Evolutionary conservation across 2,797 vertebrate genomes (phyloP), one percentile per base, ranked within the genome.

Genomic region (Ctenochaetus hawaiiensis): DNA sequence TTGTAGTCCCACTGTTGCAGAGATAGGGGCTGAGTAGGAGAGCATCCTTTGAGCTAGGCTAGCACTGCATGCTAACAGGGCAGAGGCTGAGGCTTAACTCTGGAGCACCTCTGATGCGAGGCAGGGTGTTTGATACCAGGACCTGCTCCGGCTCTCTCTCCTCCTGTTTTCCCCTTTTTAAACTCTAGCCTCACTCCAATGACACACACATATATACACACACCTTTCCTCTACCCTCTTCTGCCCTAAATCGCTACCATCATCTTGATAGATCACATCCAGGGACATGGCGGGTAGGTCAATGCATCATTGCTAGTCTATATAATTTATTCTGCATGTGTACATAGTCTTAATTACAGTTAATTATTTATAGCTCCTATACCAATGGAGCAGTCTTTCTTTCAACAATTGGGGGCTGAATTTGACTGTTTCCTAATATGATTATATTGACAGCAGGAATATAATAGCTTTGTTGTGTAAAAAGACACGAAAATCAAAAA

Each of bases 331-430:
- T 85, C 85, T 89, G 90, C 84, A 89, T 91, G 91, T 94, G 89
- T 92, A 92, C 90, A 89, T 91, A 91, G 81, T 89, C 91, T 94
- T 93, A 94, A 94, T 95, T 94, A 91, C 82, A 79, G 83, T 93
- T 90, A 89, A 93, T 93, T 93, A 94, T 93, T 93, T 79, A 94
- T 88, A 80, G 64, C 23, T 69, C 62, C 73, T 87, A 81, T 81
- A 88, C 64, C 77, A 87, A 72, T 75, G 65, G 67, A 86, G 84
- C 77, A 54, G 72, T 75, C 78, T 80, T 90, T 84, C 78, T 89
- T 70, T 54, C 6, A 69, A 56, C 81, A 88, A 86, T 88, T 77
- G 73, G 44, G 51, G 68, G 43, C 71, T 73, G 65, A 78, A 80
- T 83, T 87, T 83, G 59, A 58, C 16, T 77, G n/a, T 63, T 69